Conservation (phyloP, 2,888 invertebrate species). For the Melanchra persicariae region DNA sequence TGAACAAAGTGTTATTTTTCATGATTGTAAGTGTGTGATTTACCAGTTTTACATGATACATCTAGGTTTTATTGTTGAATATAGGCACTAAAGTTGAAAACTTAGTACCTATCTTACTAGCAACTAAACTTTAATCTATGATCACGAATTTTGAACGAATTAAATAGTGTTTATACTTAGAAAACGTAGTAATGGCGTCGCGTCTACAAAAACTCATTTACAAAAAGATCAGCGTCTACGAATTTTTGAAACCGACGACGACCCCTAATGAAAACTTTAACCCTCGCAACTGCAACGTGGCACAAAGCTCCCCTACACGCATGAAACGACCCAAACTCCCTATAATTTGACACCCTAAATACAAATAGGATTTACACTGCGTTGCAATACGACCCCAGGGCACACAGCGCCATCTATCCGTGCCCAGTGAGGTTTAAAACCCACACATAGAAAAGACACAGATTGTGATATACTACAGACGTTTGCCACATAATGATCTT, state of each 20-base stretch:
- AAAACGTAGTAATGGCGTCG: neutral
- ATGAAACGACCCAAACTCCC: constrained; percentile 43
- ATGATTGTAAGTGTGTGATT: no score
- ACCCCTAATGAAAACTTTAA: constrained; percentile 42
- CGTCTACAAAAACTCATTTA: neutral
- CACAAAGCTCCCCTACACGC: constrained; percentile 38
- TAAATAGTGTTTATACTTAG: neutral
- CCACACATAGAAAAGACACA: constrained; percentile 21
- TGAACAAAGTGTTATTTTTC: neutral
- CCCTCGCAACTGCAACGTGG: constrained; percentile 41
- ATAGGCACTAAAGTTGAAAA: neutral
- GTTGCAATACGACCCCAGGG: constrained; percentile 47
- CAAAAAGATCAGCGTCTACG: neutral
- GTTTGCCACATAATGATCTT: constrained; percentile 38
- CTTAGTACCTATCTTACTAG: neutral
- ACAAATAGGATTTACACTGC: constrained; percentile 51
- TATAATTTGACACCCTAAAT: constrained; percentile 45
- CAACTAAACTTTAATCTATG: neutral
- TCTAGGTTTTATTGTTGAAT: neutral
- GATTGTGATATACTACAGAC: constrained; percentile 31
- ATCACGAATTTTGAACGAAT: neutral
- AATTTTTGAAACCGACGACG: constrained; percentile 21
- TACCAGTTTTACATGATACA: neutral
- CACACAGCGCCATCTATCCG: constrained; percentile 54
- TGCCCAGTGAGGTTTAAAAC: neutral